phyloP scores from a whole-genome alignment of 2,888 invertebrate species.

The Ichneumon xanthorius region DNA sequence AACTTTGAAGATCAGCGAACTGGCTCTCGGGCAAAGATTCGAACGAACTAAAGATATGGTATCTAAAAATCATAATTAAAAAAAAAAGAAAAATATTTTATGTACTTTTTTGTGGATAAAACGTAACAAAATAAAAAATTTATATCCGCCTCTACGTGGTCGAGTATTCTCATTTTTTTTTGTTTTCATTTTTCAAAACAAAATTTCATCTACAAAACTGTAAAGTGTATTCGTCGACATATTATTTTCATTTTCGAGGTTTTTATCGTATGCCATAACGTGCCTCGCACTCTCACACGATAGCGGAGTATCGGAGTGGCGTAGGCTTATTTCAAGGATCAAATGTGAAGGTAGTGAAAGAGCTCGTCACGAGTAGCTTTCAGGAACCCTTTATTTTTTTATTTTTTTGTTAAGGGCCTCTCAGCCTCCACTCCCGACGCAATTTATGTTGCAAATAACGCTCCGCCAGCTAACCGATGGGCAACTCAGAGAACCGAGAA shows the following conservation, averaged over 20 bases:
- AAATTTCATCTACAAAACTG: too few relatives aligned
- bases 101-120: not conserved
- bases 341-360: conserved; percentile 30
- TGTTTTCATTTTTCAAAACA: too few relatives aligned
- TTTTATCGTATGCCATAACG: not conserved
- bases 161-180: too few relatives aligned
- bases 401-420: conserved; percentile 15
- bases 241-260: not conserved
- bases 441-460: conserved; percentile 60
- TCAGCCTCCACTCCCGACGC: conserved; percentile 1
- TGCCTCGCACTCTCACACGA: conserved; percentile 17
- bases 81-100: not conserved
- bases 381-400: conserved; percentile 29
- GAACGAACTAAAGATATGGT: not conserved
- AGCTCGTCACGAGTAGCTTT: conserved; percentile 48
- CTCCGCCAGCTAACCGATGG: conserved; percentile 35
- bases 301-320: conserved; percentile 10
- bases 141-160: too few relatives aligned
- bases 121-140: not conserved
- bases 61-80: not conserved
- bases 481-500: conserved; percentile 23
- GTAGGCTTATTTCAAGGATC: conserved; percentile 53
- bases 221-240: too few relatives aligned
- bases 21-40: not conserved
- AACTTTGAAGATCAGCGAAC: not conserved